Evolutionary conservation across 2,888 invertebrate genomes (phyloP).

Genomic region (Chymomyza fuscimana): DNA sequence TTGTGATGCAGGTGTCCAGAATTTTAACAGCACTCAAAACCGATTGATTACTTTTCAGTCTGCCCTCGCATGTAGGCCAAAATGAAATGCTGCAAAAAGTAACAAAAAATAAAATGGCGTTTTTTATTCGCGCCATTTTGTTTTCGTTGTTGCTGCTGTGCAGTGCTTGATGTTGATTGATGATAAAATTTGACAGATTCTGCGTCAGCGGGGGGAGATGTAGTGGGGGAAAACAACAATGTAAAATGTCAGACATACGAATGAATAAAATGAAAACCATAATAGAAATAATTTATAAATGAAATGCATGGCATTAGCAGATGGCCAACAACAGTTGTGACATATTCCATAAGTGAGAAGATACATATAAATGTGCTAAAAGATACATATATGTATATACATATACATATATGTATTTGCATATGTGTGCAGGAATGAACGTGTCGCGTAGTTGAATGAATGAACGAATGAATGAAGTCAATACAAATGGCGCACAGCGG

Average conservation of each 20-base stretch:
- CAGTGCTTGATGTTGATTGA: constrained; percentile 15
- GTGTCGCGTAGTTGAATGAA: no score
- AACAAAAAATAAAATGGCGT: constrained; percentile 6
- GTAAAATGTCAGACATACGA: neutral
- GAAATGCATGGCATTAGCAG: neutral
- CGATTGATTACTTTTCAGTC: neutral
- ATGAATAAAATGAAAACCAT: constrained; percentile 1
- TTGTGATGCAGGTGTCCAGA: no score
- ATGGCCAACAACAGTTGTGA: neutral
- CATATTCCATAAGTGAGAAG: neutral
- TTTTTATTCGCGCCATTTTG: constrained; percentile 2
- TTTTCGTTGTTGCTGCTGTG: neutral
- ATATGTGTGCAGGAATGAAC: no score
- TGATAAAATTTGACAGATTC: constrained; percentile 16
- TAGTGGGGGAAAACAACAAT: neutral
- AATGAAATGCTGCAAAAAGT: neutral
- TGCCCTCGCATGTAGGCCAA: neutral
- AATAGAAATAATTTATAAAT: constrained; percentile 1
- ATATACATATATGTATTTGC: no score
- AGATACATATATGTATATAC: no score
- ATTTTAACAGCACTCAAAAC: no score
- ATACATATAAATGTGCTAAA: no score
- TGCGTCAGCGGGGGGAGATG: neutral
- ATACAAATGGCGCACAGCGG: no score
- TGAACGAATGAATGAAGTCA: no score